Base-by-base conservation (phyloP, 2,797 vertebrate genomes). In the Neosalanx taihuensis region DNA sequence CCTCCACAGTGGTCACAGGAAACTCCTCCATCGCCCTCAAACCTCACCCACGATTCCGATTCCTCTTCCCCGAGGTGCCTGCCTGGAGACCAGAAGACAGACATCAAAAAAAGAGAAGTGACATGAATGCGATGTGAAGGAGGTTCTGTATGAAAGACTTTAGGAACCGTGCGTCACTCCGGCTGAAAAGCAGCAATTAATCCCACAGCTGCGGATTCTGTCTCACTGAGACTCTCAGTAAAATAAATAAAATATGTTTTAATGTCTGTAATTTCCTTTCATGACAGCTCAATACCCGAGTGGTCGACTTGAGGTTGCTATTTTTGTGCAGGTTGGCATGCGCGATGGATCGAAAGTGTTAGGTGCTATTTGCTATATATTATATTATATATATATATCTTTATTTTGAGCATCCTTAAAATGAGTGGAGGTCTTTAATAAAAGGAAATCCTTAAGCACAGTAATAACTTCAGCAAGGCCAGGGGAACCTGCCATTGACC, bases 21-120 rank as follows among this genome's bases (percentile, higher is more conserved):
- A 86, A 89, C 2, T 80, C 73, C 9, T 95, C 93, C 95, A 96
- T 96, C 58, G 69, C 77, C 56, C 63, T 53, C 30, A 37, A 60
- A n/a, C 9, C 37, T 61, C 71, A 67, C 62, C 65, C 53, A 13
- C 37, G 7, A n/a, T 0, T 30, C 49, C 31, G 64, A 67, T 67
- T 57, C 64, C 56, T 13, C 35, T 51, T 67, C 74, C 59, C 23
- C 31, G 57, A 61, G 37, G 37, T 67, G 67, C 73, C 79, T 18
- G 30, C 63, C 60, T 73, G 72, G 75, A 64, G 26, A 60, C 7
- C 5, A 10, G 20, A 20, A 35, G 49, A 59, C 33, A 37, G 12
- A 65, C 29, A 49, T n/a, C n/a, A 3, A 78, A 71, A 78, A 5
- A 79, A 2, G 61, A 12, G 7, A 69, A 7, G 65, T 13, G 6